Evolutionary conservation across 2,888 invertebrate genomes (phyloP).

Genomic region (Eilema griseolum): DNA sequence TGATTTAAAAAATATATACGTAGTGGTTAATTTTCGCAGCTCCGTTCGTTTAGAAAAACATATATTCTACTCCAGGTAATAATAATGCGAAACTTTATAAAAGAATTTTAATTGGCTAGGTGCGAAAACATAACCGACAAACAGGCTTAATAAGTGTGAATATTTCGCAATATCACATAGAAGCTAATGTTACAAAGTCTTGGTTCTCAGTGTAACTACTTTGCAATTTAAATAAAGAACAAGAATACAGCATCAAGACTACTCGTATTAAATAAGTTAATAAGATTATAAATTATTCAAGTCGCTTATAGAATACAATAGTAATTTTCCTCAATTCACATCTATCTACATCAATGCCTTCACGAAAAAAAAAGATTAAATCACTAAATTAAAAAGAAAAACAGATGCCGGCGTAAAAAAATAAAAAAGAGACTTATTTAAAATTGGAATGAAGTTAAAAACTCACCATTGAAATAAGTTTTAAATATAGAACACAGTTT

Average conservation of each 20-base stretch:
- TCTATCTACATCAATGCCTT: neutral
- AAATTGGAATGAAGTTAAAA: constrained; percentile 11
- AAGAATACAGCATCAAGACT: neutral
- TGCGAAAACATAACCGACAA: neutral
- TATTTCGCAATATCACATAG: neutral
- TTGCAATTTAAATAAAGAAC: constrained; percentile 35
- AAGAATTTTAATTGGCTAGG: neutral
- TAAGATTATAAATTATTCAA: constrained; percentile 6
- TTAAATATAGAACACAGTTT: constrained; percentile 29
- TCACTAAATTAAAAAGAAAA: neutral
- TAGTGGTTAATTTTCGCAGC: too few species aligned
- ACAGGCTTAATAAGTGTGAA: neutral
- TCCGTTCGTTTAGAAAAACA: too few species aligned
- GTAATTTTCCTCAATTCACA: neutral
- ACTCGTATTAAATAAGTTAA: too few species aligned
- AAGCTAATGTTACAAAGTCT: constrained; percentile 1
- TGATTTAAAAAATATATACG: too few species aligned
- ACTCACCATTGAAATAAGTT: constrained; percentile 30
- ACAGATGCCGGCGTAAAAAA: too few species aligned
- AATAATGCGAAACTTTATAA: too few species aligned
- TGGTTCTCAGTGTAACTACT: constrained; percentile 26
- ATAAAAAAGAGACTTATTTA: neutral
- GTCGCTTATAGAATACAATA: neutral
- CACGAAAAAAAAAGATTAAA: neutral
- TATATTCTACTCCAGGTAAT: too few species aligned